Evolutionary conservation across 2,113 vertebrate species (phyloP), one percentile per base, ranked within the genome.

Genomic region (Caloenas nicobarica): DNA sequence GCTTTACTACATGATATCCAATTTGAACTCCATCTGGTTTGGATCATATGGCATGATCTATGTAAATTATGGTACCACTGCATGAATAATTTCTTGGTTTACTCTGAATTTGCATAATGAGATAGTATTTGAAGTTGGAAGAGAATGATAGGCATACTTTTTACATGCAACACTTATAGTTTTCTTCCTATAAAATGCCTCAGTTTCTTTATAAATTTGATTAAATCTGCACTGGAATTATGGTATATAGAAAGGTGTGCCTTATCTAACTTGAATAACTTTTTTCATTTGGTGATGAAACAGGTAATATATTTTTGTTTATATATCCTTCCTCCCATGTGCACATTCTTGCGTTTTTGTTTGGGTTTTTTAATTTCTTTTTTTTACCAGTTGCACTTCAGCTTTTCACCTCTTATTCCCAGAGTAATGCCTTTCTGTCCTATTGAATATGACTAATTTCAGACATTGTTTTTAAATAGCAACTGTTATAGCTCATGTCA

Each of bases 381-480:
- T 62, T 88, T 72, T 85, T 48, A 68, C 3, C 2, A 50, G 56
- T 77, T 81, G 24, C 29, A 72, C 46, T 65, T 87, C 31, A 56
- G 29, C 6, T 88, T 93, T 89, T 50, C 18, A 54, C 34, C 13
- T 36, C 10, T 86, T 92, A 68, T 80, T 65, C 25, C n/a, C 64
- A 90, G 76, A 22, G 48, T 76, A 71, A 34, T 78, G 70, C 24
- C 21, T 81, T 91, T 95, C 74, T 89, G 57, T 81, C 64, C 60
- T 50, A 31, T 19, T 81, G 62, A 96, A 61, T 82, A 53, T 60
- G 73, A 62, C 57, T 94, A 13, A 78, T 94, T 96, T 85, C 79
- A 96, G 72, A 91, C 56, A 92, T 83, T 91, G 28, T 96, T 94
- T 93, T 96, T 73, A 95, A 96, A 95, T 74, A 94, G 66, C 79